Conservation (phyloP, 2,888 invertebrate genomes). For the Drosophila antonietae region DNA sequence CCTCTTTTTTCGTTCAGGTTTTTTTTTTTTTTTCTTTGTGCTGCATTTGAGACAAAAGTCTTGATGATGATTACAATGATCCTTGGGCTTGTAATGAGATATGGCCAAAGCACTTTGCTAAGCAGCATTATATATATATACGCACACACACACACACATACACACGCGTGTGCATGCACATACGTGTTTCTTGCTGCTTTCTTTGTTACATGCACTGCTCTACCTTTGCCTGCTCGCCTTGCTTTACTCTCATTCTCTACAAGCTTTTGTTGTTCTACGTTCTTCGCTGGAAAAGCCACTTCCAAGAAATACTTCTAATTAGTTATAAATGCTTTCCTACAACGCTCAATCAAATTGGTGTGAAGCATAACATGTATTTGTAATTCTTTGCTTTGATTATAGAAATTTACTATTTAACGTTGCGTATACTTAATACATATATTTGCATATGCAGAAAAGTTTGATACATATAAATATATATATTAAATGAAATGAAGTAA, state of each 20-base stretch:
- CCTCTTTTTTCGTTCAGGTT: slow-evolving; percentile 9
- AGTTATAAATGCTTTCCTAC: neutral
- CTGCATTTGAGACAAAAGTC: slow-evolving; percentile 53
- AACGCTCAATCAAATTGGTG: neutral
- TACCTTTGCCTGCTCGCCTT: neutral
- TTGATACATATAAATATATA: too few species aligned
- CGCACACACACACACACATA: neutral
- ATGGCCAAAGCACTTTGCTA: slow-evolving; percentile 62
- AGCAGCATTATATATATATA: slow-evolving; percentile 44
- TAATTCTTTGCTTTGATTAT: neutral
- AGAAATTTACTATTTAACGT: neutral
- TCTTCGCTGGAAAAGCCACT: slow-evolving; percentile 22
- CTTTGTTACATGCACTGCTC: slow-evolving; percentile 46
- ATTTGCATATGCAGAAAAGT: neutral
- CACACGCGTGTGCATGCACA: neutral
- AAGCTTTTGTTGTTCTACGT: slow-evolving; percentile 4
- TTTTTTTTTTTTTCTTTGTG: slow-evolving; percentile 41
- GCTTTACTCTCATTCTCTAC: neutral
- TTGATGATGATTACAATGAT: slow-evolving; percentile 60
- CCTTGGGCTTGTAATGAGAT: slow-evolving; percentile 71
- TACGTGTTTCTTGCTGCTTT: slow-evolving; percentile 27
- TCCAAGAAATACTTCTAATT: slow-evolving; percentile 1
- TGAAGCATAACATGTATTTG: neutral
- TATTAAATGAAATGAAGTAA: too few species aligned
- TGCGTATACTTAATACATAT: neutral